These are phyloP conservation scores for Cydia pomonella DNA, from an alignment of 1,140 invertebrate genomes.

Conservation along the genomic window DNA sequence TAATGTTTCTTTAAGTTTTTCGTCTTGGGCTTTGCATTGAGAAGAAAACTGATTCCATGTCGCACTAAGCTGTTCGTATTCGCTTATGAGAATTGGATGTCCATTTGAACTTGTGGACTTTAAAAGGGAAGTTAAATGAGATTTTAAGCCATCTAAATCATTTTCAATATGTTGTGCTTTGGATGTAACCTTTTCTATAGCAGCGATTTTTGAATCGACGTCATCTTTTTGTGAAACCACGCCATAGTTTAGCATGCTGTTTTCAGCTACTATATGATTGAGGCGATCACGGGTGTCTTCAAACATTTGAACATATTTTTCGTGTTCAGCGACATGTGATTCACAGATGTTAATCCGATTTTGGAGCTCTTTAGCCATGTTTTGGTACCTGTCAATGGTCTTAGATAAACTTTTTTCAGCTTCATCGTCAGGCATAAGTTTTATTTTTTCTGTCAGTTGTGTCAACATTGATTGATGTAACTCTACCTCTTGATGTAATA, in stretches of 20 bases:
- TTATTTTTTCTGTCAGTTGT: slow-evolving; percentile 89
- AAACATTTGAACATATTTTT: slow-evolving; percentile 89
- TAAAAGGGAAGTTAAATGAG: slow-evolving; percentile 86
- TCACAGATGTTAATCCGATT: slow-evolving; percentile 85
- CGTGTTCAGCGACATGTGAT: slow-evolving; percentile 89
- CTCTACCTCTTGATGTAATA: slow-evolving; percentile 90
- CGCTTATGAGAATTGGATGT: slow-evolving; percentile 87
- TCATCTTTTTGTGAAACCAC: slow-evolving; percentile 87
- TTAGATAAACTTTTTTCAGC: slow-evolving; percentile 85
- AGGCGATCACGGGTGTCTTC: slow-evolving; percentile 89
- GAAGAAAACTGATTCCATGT: slow-evolving; percentile 89
- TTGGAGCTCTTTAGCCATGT: slow-evolving; percentile 84
- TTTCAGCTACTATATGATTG: slow-evolving; percentile 85
- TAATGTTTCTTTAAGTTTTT: slow-evolving; percentile 86
- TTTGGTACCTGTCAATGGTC: slow-evolving; percentile 86
- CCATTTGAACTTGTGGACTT: slow-evolving; percentile 90
- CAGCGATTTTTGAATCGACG: slow-evolving; percentile 86
- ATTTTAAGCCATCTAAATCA: slow-evolving; percentile 86
- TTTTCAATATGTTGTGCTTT: slow-evolving; percentile 88
- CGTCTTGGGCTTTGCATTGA: slow-evolving; percentile 85
- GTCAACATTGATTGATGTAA: slow-evolving; percentile 89
- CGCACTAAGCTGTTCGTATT: slow-evolving; percentile 87
- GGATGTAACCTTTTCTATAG: slow-evolving; percentile 88
- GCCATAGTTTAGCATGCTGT: slow-evolving; percentile 85
- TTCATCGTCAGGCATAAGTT: slow-evolving; percentile 87